Conservation (phyloP, 2,797 vertebrate species). For the Poeciliopsis turneri region DNA sequence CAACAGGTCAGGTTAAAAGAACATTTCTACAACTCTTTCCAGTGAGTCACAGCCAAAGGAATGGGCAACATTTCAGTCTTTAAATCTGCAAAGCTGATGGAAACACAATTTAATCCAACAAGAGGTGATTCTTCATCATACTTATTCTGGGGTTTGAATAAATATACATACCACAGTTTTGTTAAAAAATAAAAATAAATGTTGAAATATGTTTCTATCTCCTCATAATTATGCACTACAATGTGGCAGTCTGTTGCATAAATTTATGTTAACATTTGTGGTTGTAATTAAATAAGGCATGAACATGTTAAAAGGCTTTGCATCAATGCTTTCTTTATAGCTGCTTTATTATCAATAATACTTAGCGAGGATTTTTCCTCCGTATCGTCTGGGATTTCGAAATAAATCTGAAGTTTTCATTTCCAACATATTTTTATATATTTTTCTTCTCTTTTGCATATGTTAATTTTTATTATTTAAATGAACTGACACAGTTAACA, state of each 20-base stretch:
- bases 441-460: not conserved
- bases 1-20: not conserved
- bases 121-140: not conserved
- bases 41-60: not conserved
- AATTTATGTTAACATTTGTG: not conserved
- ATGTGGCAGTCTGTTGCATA: not conserved
- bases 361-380: not conserved
- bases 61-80: not conserved
- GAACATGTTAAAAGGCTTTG: not conserved
- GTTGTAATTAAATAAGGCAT: not conserved
- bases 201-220: not conserved
- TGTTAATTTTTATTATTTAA: not conserved
- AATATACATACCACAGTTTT: not conserved
- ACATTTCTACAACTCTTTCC: not conserved
- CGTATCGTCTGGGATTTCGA: not conserved
- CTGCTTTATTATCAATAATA: not conserved
- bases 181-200: not conserved
- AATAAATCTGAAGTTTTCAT: constrained; percentile 24
- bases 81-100: not conserved
- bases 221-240: not conserved
- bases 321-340: not conserved
- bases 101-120: not conserved
- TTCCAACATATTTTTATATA: not conserved
- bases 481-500: not conserved
- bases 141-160: not conserved